These are phyloP conservation scores for Recurvirostra avosetta DNA, from an alignment of 2,113 vertebrate species.

Conservation along the genomic window DNA sequence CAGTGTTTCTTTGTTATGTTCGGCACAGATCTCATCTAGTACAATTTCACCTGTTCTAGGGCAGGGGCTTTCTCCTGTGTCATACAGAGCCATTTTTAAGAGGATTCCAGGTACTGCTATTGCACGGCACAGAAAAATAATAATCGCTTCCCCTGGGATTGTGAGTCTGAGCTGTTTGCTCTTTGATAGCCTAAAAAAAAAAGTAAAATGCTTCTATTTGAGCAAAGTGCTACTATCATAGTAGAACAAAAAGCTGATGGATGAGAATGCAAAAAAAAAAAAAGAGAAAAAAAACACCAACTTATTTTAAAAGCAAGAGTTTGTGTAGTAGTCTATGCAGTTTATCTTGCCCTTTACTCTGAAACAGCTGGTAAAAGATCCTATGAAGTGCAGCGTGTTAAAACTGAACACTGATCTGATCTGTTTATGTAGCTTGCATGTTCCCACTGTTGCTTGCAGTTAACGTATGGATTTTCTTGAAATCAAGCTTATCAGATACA, in stretches of 20 bases:
- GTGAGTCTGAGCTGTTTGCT: not conserved
- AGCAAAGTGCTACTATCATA: not conserved
- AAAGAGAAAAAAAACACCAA: not conserved
- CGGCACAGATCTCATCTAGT: not conserved
- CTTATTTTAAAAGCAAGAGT: not conserved
- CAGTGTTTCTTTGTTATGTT: not conserved
- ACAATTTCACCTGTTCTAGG: not conserved
- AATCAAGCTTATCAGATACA: not conserved
- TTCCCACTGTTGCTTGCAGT: not conserved
- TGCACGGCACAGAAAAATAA: not conserved
- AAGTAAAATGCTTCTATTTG: not conserved
- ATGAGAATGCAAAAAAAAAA: not conserved
- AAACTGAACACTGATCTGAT: not conserved
- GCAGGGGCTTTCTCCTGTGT: not conserved
- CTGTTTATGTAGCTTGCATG: not conserved
- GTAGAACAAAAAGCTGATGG: not conserved
- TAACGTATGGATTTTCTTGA: not conserved
- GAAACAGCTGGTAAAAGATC: not conserved
- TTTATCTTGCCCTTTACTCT: not conserved
- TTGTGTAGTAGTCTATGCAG: not conserved
- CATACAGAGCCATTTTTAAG: not conserved
- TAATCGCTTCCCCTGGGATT: not conserved
- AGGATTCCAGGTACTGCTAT: not conserved
- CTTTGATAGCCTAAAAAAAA: not conserved
- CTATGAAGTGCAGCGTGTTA: not conserved